Evolutionary conservation across 1,140 invertebrate genomes (phyloP), one percentile per base, ranked within the genome.

Genomic region (Phortica variegata): DNA sequence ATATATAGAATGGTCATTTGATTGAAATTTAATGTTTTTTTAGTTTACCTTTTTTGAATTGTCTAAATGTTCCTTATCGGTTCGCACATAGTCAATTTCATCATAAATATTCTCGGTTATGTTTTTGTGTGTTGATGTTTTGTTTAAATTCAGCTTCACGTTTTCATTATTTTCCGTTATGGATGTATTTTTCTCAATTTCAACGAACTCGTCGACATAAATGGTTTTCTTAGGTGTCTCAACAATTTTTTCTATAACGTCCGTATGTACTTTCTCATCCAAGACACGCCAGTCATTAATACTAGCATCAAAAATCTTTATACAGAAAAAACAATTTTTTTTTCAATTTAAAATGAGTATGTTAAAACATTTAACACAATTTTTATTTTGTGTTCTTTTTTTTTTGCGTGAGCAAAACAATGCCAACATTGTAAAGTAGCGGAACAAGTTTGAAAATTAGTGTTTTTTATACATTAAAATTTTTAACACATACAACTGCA

Each of bases 291-390:
- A 76, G 33, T 73, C 71, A 47, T 76, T 76, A 46, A 75, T 74
- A 54, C 69, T 74, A 7, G 74, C 74, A 72, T 76, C 74, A 38
- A 71, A 76, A 45, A 76, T 76, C 74, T 76, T n/a, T n/a, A n/a
- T n/a, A n/a, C n/a, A n/a, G n/a, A n/a, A n/a, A n/a, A n/a, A n/a
- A n/a, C n/a, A n/a, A n/a, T n/a, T n/a, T n/a, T n/a, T n/a, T n/a
- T n/a, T n/a, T n/a, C n/a, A n/a, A n/a, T n/a, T n/a, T n/a, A n/a
- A n/a, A n/a, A n/a, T n/a, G n/a, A n/a, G n/a, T n/a, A n/a, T n/a
- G n/a, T n/a, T n/a, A n/a, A n/a, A n/a, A n/a, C n/a, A n/a, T n/a
- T n/a, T n/a, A n/a, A n/a, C n/a, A n/a, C n/a, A n/a, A n/a, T n/a
- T n/a, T n/a, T n/a, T n/a, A n/a, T n/a, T n/a, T n/a, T n/a, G n/a